phyloP scores from a whole-genome alignment of 2,113 vertebrate genomes.

The Pterocles gutturalis region DNA sequence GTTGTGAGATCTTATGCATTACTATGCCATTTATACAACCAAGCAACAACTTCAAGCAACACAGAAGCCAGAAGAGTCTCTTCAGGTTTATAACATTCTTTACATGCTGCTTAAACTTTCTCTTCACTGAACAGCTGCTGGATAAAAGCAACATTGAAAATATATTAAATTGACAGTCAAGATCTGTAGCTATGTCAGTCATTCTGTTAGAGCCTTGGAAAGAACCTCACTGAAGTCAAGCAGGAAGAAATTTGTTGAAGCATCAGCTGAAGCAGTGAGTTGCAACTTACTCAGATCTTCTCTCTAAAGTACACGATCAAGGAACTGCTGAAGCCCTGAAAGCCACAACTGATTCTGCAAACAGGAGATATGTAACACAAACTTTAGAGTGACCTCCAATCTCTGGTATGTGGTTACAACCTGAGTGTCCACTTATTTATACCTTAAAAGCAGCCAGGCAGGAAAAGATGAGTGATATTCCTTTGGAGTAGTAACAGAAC shows the following conservation, averaged over 20 bases:
- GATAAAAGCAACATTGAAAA: not conserved
- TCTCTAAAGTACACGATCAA: not conserved
- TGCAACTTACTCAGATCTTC: not conserved
- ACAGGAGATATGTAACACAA: not conserved
- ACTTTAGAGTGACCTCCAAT: not conserved
- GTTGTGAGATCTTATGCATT: not conserved
- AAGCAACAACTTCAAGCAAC: not conserved
- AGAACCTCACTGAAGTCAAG: slow-evolving; percentile 7
- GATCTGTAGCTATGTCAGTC: slow-evolving; percentile 24
- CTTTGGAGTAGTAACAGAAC: not conserved
- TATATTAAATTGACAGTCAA: slow-evolving; percentile 11
- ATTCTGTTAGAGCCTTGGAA: slow-evolving; percentile 27
- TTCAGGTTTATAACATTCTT: not conserved
- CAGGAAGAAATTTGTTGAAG: slow-evolving; percentile 39
- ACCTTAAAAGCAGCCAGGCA: too few species aligned
- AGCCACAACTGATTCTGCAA: not conserved
- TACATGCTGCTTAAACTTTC: not conserved
- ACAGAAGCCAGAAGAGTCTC: not conserved
- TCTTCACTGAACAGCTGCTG: not conserved
- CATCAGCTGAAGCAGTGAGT: slow-evolving; percentile 20
- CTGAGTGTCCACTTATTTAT: not conserved
- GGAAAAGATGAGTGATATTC: not conserved
- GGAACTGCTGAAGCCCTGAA: slow-evolving; percentile 5
- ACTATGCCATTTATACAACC: not conserved
- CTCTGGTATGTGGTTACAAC: not conserved